Evolutionary conservation across 2,113 vertebrate genomes (phyloP).

Genomic region (Syngnathus typhle): DNA sequence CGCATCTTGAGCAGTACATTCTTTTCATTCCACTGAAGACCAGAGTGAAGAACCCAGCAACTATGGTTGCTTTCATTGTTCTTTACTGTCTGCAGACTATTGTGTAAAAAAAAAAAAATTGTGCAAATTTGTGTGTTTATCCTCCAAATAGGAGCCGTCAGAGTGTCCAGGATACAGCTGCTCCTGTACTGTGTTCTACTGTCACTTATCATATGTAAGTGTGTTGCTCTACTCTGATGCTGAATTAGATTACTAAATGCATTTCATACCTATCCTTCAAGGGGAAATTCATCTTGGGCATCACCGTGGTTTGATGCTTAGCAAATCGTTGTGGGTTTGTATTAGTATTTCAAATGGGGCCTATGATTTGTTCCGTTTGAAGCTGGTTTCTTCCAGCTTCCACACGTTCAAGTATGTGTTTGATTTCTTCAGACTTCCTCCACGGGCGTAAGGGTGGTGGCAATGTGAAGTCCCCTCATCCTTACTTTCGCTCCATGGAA

Average conservation of each 20-base stretch:
- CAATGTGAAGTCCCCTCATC: conserved; percentile 16
- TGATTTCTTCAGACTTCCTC: conserved; percentile 54
- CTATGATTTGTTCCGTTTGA: too few species aligned
- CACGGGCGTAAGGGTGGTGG: conserved; percentile 21
- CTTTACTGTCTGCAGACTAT: neutral
- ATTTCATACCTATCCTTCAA: neutral
- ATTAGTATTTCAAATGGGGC: neutral
- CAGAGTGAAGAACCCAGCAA: neutral
- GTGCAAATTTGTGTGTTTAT: conserved; percentile 31
- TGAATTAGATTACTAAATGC: conserved; percentile 7
- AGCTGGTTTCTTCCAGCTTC: neutral
- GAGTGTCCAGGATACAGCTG: conserved; percentile 50
- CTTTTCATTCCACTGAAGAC: conserved; percentile 7
- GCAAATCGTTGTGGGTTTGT: neutral
- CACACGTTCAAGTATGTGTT: neutral
- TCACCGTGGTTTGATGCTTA: too few species aligned
- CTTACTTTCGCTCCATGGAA: conserved; percentile 15
- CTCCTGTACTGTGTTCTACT: conserved; percentile 57
- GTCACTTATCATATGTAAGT: conserved; percentile 68
- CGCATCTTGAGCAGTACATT: conserved; percentile 21
- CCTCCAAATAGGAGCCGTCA: conserved; percentile 48
- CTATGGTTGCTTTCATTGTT: conserved; percentile 4
- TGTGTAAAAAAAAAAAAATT: neutral
- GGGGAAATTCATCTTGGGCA: neutral
- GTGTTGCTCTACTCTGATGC: conserved; percentile 9